Evolutionary conservation across 2,797 vertebrate species (phyloP), one percentile per base, ranked within the genome.

Genomic region (Muraenolepis orangiensis): DNA sequence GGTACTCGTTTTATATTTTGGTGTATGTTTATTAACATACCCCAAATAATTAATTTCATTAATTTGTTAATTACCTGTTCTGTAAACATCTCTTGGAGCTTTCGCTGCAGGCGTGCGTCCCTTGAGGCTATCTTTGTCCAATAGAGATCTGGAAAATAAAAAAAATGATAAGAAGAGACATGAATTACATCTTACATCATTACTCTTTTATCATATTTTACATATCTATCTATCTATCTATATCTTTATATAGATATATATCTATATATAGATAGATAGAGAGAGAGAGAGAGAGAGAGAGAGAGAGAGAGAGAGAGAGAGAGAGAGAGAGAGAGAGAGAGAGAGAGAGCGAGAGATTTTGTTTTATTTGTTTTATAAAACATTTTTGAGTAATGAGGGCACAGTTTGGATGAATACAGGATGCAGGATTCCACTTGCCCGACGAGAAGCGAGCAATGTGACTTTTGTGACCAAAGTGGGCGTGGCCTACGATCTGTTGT

Each of bases 121-220:
- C 76, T 73, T 70, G 74, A 85, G 38, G 78, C 80, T 83, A 46
- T 92, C 93, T 16, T 79, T 73, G 71, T 94, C 92, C 89, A 95
- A 80, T 79, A 95, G 79, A 81, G 91, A 87, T 90, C 94, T 95
- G 87, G 42, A 82, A 74, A 87, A 46, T 86, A 16, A 73, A 16
- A 88, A 31, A 20, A 34, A n/a, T n/a, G 74, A 23, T 66, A 70
- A 23, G 78, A 18, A 76, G 70, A 78, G 26, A 73, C 20, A 69
- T 74, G 20, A 42, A 36, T 67, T n/a, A 0, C 36, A 71, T 29
- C 18, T 23, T 16, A 29, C 38, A 74, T 38, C n/a, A n/a, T n/a
- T n/a, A n/a, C n/a, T n/a, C n/a, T n/a, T n/a, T n/a, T n/a, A n/a
- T n/a, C n/a, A n/a, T n/a, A n/a, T n/a, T n/a, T n/a, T n/a, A n/a